phyloP scores from a whole-genome alignment of 2,113 vertebrate genomes.

The Spea bombifrons region DNA sequence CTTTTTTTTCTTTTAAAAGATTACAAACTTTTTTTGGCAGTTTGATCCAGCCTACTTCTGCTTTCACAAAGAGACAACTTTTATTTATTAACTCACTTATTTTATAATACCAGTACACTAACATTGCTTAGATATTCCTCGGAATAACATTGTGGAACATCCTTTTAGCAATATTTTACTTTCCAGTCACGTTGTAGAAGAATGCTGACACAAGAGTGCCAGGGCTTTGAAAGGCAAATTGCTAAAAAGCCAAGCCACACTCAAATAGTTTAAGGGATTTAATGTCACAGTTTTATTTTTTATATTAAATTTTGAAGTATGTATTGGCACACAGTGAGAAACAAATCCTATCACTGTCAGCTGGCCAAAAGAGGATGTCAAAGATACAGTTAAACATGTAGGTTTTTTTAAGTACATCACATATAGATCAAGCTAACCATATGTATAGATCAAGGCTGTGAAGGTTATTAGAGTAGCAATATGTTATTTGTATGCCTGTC shows the following conservation, averaged over 20 bases:
- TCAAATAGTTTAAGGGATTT: conserved; percentile 13
- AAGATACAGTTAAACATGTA: no score
- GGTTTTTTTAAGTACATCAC: no score
- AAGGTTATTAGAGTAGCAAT: no score
- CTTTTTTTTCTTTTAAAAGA: conserved; percentile 21
- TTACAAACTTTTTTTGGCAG: conserved; percentile 16
- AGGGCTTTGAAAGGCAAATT: conserved; percentile 28
- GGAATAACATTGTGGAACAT: background rate
- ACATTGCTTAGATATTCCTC: background rate
- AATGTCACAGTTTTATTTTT: conserved; percentile 14
- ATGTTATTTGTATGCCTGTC: no score
- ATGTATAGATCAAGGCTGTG: no score
- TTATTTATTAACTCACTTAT: no score
- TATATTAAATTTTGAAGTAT: no score
- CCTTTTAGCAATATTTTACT: conserved; percentile 5
- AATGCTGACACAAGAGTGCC: conserved; percentile 25
- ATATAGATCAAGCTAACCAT: no score
- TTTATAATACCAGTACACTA: no score
- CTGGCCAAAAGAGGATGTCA: no score
- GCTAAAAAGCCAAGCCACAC: conserved; percentile 18
- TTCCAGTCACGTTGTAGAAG: conserved; percentile 24
- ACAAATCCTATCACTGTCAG: no score
- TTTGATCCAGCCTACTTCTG: background rate
- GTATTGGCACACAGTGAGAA: no score
- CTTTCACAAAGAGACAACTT: background rate